Base-by-base conservation (phyloP, 2,113 vertebrate species). In the Plecotus auritus region DNA sequence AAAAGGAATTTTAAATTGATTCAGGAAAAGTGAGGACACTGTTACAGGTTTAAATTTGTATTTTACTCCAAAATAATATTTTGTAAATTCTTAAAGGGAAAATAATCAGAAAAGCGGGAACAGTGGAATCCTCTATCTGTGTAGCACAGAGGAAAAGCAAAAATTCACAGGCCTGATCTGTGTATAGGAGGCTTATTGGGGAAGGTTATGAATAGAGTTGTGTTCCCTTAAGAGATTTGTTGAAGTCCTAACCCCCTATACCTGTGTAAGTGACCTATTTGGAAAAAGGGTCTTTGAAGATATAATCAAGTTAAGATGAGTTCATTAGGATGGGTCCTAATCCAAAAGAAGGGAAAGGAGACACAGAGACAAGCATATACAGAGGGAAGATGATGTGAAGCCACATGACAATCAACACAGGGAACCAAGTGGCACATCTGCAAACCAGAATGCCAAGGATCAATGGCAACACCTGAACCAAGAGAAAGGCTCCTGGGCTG, bases 331-430 rank as follows among this genome's bases (percentile, higher is more conserved):
- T n/a, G 22, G 3, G 37, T 1, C 42, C 70, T 80, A 40, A 45
- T 18, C 61, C 22, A 80, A 16, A n/a, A 45, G 30, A 9, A 59
- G 66, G 22, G 11, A 28, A 30, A 72, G n/a, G 26, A 80, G 26
- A 30, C 61, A 45, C 9, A 35, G 2, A 54, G 35, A 30, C 11
- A 13, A 9, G 77, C 32, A 23, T 20, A 4, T 17, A 26, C 28
- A 61, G 30, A 90, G 30, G 40, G 6, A 5, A 49, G 49, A 16
- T 4, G 0, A 1, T 3, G 0, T 23, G 42, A 40, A 59, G 37
- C 32, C 9, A 20, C 1, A 0, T 2, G 13, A 45, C 61, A 9
- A 42, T 18, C 3, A 7, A 40, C 1, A 7, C 47, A 32, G 20
- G 59, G 28, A 23, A 1, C 0, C 23, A 7, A 93, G 18, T 66